phyloP scores from a whole-genome alignment of 2,888 invertebrate genomes.

The Arenicola marina region DNA sequence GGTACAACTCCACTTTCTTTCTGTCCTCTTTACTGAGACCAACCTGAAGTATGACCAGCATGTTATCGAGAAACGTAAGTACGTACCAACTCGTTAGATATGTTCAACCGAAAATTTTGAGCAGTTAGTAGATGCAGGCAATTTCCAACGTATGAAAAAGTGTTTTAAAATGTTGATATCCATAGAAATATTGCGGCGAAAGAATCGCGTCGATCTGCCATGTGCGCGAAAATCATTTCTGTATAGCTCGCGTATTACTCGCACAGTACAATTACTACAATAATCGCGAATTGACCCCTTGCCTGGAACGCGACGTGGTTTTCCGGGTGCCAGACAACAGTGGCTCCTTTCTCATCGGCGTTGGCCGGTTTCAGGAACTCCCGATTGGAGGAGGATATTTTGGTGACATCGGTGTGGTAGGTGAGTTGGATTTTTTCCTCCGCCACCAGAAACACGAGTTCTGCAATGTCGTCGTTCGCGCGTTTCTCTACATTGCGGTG shows the following conservation, averaged over 20 bases:
- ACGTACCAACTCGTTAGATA: too few species aligned
- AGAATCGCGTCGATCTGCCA: too few species aligned
- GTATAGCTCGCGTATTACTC: too few species aligned
- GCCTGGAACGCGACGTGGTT: slow-evolving; percentile 60
- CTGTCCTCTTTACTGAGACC: slow-evolving; percentile 31
- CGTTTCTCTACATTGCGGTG: slow-evolving; percentile 45
- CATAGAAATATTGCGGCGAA: too few species aligned
- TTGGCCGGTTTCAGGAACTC: slow-evolving; percentile 58
- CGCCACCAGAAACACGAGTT: slow-evolving; percentile 51
- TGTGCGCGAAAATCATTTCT: too few species aligned
- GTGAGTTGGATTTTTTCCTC: slow-evolving; percentile 58
- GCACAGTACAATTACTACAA: too few species aligned
- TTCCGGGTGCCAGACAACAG: slow-evolving; percentile 50
- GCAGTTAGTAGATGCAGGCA: too few species aligned
- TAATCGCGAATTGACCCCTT: too few species aligned
- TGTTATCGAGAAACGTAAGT: too few species aligned
- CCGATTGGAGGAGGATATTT: slow-evolving; percentile 58
- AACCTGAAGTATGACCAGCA: not conserved
- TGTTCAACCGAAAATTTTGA: too few species aligned
- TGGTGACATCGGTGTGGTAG: slow-evolving; percentile 57
- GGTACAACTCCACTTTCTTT: slow-evolving; percentile 60
- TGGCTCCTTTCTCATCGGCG: slow-evolving; percentile 59
- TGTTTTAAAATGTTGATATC: too few species aligned
- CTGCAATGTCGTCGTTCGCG: slow-evolving; percentile 58
- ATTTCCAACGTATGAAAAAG: too few species aligned